Evolutionary conservation across 2,113 vertebrate species (phyloP).

Genomic region (Genyomyrus donnyi): DNA sequence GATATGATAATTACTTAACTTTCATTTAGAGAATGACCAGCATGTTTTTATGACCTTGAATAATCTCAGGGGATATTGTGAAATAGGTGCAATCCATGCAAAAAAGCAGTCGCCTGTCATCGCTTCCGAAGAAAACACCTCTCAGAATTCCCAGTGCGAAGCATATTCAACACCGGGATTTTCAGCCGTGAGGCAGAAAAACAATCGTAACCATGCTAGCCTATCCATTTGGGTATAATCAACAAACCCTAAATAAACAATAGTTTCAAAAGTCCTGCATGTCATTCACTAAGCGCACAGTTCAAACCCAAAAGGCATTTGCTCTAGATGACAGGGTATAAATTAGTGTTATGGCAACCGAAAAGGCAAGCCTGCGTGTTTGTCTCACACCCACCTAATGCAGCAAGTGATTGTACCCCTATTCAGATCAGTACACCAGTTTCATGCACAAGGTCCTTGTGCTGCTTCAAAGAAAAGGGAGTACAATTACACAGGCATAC

Average conservation of each 20-base stretch:
- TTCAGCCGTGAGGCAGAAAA: neutral
- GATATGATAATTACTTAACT: neutral
- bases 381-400: neutral
- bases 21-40: neutral
- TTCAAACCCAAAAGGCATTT: neutral
- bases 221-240: neutral
- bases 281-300: neutral
- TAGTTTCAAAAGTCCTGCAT: neutral
- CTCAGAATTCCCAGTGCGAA: neutral
- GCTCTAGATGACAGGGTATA: neutral
- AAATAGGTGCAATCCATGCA: neutral
- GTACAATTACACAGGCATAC: constrained; percentile 10
- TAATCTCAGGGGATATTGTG: neutral
- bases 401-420: neutral
- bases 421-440: neutral
- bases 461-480: constrained; percentile 12
- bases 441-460: neutral
- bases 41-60: neutral
- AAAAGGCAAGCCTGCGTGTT: neutral
- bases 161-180: neutral
- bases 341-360: neutral
- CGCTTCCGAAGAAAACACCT: neutral
- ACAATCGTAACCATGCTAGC: neutral
- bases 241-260: neutral
- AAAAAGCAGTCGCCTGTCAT: neutral